Evolutionary conservation across 1,140 invertebrate genomes (phyloP).

Genomic region (Apis mellifera): Amel_HAv3.1 CM009936.2:13240501-13241000

Average conservation of each 20-base stretch:
- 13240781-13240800: not conserved
- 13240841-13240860: too few species aligned
- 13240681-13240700: slow-evolving; percentile 70
- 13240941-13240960: too few species aligned
- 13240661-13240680: slow-evolving; percentile 74
- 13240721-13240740: slow-evolving; percentile 73
- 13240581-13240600: not conserved
- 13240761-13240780: not conserved
- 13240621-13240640: slow-evolving; percentile 73
- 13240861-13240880: too few species aligned
- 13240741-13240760: slow-evolving; percentile 71
- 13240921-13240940: too few species aligned
- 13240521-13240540: slow-evolving; percentile 72
- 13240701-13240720: slow-evolving; percentile 55
- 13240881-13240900: too few species aligned
- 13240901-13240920: too few species aligned
- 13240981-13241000: too few species aligned
- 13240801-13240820: too few species aligned
- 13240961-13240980: too few species aligned
- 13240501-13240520: slow-evolving; percentile 67
- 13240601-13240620: not conserved
- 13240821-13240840: too few species aligned
- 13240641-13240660: slow-evolving; percentile 78
- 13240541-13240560: slow-evolving; percentile 29
- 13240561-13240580: slow-evolving; percentile 11